These are phyloP conservation scores for Pristis pectinata DNA, from an alignment of 2,797 vertebrate genomes.

Conservation along the genomic window DNA sequence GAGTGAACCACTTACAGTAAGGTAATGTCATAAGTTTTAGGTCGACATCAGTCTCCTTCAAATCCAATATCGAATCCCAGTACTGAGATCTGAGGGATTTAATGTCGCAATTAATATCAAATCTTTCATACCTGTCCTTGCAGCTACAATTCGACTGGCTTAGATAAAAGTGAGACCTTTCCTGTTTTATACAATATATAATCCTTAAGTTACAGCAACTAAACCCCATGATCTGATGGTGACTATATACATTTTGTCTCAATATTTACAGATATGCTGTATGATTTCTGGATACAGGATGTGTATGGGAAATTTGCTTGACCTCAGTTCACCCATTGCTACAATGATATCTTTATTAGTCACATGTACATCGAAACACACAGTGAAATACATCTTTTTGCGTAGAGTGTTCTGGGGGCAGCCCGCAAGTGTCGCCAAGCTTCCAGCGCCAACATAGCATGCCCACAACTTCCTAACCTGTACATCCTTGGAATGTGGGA, in stretches of 20 bases:
- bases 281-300: no score
- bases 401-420: no score
- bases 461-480: no score
- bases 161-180: not conserved
- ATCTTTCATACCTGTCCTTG: not conserved
- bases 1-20: not conserved
- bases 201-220: not conserved
- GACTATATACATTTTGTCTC: no score
- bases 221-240: not conserved
- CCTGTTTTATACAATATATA: not conserved
- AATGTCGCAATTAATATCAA: not conserved
- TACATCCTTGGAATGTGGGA: no score
- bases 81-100: not conserved
- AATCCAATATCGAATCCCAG: not conserved
- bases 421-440: no score
- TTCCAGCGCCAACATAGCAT: no score
- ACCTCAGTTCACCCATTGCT: not conserved
- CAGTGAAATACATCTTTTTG: no score
- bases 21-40: not conserved
- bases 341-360: no score
- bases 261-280: no score
- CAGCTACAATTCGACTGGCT: not conserved
- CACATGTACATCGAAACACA: no score
- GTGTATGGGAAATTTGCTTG: not conserved
- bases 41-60: not conserved